Percentiles rank a stretch among this genome's conserved stretches.
Evolutionary conservation across 2,888 invertebrate genomes (phyloP).

Genomic region (Leuctra nigra): DNA sequence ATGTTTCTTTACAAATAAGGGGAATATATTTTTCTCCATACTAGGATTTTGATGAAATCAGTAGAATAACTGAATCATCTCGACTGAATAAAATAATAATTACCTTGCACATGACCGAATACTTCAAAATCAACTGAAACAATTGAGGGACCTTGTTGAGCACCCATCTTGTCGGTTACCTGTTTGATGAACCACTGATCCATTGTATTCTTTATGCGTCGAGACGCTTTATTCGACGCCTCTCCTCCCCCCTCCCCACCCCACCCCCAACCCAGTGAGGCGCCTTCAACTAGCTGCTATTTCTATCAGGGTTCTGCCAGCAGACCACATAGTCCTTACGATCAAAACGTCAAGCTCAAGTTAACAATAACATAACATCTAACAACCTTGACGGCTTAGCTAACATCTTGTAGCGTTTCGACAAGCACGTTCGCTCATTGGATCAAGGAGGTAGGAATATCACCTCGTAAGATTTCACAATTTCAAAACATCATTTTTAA

Average conservation of each 20-base stretch:
- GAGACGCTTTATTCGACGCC: neutral
- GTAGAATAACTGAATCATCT: neutral
- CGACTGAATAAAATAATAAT: slow-evolving; percentile 30
- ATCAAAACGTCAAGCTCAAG: neutral
- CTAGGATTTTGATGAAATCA: too few species aligned
- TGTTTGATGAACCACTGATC: slow-evolving; percentile 9
- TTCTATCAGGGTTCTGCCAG: too few species aligned
- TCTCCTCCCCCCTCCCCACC: neutral
- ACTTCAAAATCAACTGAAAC: slow-evolving; percentile 87
- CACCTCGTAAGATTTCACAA: too few species aligned
- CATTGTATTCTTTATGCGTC: neutral
- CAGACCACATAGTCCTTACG: too few species aligned
- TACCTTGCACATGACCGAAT: slow-evolving; percentile 86
- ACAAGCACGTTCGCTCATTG: too few species aligned
- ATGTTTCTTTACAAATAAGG: too few species aligned
- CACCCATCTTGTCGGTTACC: slow-evolving; percentile 43
- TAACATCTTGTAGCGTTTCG: too few species aligned
- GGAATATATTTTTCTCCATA: too few species aligned
- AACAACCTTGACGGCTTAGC: too few species aligned
- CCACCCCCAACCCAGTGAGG: neutral
- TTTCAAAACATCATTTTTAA: too few species aligned
- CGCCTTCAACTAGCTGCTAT: neutral
- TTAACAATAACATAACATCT: neutral
- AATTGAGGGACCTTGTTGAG: slow-evolving; percentile 52
- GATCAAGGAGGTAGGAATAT: too few species aligned